Conservation (phyloP, 2,888 invertebrate genomes). For the Cephus spinipes region DNA sequence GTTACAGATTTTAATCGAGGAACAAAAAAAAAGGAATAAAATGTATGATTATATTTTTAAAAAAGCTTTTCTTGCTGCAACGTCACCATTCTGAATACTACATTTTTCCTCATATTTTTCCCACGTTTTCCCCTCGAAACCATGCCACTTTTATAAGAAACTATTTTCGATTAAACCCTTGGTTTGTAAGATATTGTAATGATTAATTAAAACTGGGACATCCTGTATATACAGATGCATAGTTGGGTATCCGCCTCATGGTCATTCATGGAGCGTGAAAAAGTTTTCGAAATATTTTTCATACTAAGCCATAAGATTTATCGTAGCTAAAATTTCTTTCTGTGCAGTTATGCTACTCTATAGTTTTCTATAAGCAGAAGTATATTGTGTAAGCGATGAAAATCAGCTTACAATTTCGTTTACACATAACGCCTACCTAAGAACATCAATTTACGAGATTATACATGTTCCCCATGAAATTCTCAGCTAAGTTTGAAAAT, state of each 20-base stretch:
- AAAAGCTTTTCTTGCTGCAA: no score
- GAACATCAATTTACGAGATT: background rate
- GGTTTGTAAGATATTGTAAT: no score
- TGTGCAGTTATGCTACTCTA: background rate
- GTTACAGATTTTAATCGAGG: no score
- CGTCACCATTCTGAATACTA: no score
- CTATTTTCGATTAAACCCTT: no score
- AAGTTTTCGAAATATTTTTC: background rate
- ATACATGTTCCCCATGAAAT: background rate
- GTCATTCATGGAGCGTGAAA: background rate
- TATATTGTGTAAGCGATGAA: background rate
- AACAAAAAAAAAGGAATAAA: no score
- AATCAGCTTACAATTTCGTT: background rate
- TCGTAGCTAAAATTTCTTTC: background rate
- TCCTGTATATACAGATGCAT: background rate
- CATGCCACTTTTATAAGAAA: no score
- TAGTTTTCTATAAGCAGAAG: background rate
- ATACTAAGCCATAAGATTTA: background rate
- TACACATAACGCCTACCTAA: background rate
- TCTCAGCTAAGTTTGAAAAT: background rate
- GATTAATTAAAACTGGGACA: no score
- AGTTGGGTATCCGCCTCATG: background rate
- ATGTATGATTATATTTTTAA: no score
- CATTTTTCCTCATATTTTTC: no score
- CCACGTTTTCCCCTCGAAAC: no score